Base-by-base conservation (phyloP, 2,113 vertebrate species). In the Xenus cinereus region DNA sequence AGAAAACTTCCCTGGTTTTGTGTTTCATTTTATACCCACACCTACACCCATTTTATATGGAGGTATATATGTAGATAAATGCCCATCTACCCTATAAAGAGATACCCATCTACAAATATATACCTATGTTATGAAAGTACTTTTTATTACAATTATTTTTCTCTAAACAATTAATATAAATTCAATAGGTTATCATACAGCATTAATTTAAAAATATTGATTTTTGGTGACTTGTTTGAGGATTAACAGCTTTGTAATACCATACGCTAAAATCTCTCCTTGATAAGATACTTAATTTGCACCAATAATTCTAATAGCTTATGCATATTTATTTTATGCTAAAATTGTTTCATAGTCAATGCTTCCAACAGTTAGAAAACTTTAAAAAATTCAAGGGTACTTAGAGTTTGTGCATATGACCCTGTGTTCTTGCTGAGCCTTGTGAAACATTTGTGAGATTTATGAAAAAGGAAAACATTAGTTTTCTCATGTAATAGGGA, bases 251-350 rank as follows among this genome's bases (percentile, higher is more conserved):
- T 85, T 91, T 88, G 14, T 53, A 92, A 84, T 32, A 27, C 7
- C 12, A 19, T 56, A 85, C 74, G 5, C 23, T 88, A 71, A 74
- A 87, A 12, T 72, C 5, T 67, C 3, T 45, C 15, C 10, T 23
- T 56, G 32, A 56, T 64, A 84, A 66, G 50, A 28, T 45, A n/a
- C 8, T 68, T 89, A 64, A 89, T 97, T 85, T 62, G 12, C 11
- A 89, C 27, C 35, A 92, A 73, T 67, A 56, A 63, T 63, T 76
- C 14, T 30, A 77, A 60, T 14, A 57, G 2, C 14, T 63, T 81
- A 35, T 51, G 84, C 79, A 75, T 92, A 89, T 78, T 85, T 95
- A 66, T 14, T 68, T 95, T 24, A 22, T 39, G 8, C 8, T 35
- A 43, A 67, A 30, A 1, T 54, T 41, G 41, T 86, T 89, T 14